Base-by-base conservation (phyloP, 2,113 vertebrate species). In the Apteryx mantelli region DNA sequence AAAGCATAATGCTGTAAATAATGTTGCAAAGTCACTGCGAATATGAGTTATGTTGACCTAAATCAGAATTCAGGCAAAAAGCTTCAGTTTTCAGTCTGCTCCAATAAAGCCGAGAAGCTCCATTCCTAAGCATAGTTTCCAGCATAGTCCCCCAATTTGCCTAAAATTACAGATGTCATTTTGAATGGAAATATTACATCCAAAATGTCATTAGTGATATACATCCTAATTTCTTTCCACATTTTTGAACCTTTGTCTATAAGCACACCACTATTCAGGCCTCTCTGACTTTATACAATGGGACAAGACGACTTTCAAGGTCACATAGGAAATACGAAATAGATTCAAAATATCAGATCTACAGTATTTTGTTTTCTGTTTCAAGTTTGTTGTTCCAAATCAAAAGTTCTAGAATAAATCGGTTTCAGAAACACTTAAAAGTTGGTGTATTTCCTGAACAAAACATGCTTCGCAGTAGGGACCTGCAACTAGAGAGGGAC, bases 1-100 rank as follows among this genome's bases (percentile, higher is more conserved):
- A 87, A 93, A 92, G 80, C 86, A 93, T 74, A 94, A 92, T 71
- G 70, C 93, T 96, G 91, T 93, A 95, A 91, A 93, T 92, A 97
- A 96, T 5, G 56, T 95, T 95, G 73, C 80, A 83, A 86, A 96
- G 85, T 95, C 73, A 84, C 6, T 2, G 53, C 4, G 5, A 97
- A 96, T 82, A 97, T 74, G 69, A 95, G 91, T 95, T 86, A 74
- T 52, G 88, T 89, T 95, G 95, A 97, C 94, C 95, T 94, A 97
- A 50, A 97, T 95, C 92, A 95, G 86, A 91, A 96, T 66, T 89
- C 89, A 97, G 91, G 70, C 91, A 97, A 95, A 94, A 93, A 74
- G 63, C 89, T 80, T 89, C 74, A 89, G 94, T 63, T 95, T 91
- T 95, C 94, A 88, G 55, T 92, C 88, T 96, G 88, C 75, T 95